Conservation (phyloP, 2,113 vertebrate genomes). For the Poeciliopsis turrubarensis region DNA sequence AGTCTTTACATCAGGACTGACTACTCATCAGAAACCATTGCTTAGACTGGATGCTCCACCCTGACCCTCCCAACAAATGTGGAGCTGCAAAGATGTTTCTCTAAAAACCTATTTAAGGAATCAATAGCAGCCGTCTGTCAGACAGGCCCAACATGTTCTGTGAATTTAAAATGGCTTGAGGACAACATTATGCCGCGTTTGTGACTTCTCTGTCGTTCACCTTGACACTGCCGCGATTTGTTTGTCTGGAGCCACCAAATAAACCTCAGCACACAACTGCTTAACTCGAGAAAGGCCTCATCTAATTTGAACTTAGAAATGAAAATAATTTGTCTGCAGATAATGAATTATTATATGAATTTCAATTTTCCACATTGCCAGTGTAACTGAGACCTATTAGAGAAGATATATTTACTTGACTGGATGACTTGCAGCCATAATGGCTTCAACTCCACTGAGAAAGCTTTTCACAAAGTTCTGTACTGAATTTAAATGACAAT, state of each 20-base stretch:
- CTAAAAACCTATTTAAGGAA: slow-evolving; percentile 1
- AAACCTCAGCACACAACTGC: neutral
- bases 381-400: neutral
- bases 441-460: no score
- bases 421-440: no score
- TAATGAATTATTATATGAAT: neutral
- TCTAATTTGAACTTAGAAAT: neutral
- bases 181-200: neutral
- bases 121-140: neutral
- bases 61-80: neutral
- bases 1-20: slow-evolving; percentile 6
- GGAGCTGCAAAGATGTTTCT: slow-evolving; percentile 4
- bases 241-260: neutral
- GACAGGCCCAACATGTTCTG: neutral
- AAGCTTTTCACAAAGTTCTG: no score
- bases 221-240: neutral
- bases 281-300: neutral
- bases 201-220: neutral
- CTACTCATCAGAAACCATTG: slow-evolving; percentile 17
- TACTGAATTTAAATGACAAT: no score
- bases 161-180: neutral
- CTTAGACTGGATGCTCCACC: slow-evolving; percentile 31
- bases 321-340: neutral
- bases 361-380: neutral
- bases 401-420: neutral